phyloP scores from a whole-genome alignment of 2,113 vertebrate species.

The Leptobrachium ailaonicum region DNA sequence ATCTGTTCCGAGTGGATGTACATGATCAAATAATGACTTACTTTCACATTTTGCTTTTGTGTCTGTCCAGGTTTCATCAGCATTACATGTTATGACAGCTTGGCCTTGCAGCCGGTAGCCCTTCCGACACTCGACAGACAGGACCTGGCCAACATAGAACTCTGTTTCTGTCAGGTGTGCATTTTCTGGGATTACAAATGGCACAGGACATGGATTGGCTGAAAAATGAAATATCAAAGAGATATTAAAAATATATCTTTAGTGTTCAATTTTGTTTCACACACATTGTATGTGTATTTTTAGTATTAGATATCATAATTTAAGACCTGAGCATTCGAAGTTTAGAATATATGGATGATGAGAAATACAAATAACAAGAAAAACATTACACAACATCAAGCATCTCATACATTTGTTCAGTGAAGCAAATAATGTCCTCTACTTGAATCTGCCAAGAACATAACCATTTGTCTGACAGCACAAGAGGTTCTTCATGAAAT shows the following conservation, averaged over 20 bases:
- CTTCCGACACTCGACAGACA: slow-evolving; percentile 82
- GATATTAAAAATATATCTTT: too few species aligned
- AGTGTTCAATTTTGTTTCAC: too few species aligned
- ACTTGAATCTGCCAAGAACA: not conserved
- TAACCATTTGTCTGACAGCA: not conserved
- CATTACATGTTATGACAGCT: slow-evolving; percentile 78
- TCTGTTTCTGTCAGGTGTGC: slow-evolving; percentile 68
- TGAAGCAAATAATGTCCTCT: not conserved
- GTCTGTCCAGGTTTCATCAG: slow-evolving; percentile 88
- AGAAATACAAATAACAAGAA: too few species aligned
- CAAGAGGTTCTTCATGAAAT: not conserved
- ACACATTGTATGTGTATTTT: too few species aligned
- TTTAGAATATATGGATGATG: not conserved
- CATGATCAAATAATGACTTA: slow-evolving; percentile 65
- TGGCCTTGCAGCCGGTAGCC: slow-evolving; percentile 79
- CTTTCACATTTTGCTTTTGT: slow-evolving; percentile 82
- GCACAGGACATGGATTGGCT: slow-evolving; percentile 87
- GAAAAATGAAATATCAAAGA: slow-evolving; percentile 29
- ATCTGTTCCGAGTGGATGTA: not conserved
- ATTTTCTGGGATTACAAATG: slow-evolving; percentile 80
- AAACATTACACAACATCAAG: too few species aligned
- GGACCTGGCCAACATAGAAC: slow-evolving; percentile 82
- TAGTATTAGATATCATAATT: too few species aligned
- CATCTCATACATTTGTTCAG: not conserved
- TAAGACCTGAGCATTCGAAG: too few species aligned